Conservation (phyloP, 53 echinoderm and acorn worm genomes). For the Arbacia lixula region DNA sequence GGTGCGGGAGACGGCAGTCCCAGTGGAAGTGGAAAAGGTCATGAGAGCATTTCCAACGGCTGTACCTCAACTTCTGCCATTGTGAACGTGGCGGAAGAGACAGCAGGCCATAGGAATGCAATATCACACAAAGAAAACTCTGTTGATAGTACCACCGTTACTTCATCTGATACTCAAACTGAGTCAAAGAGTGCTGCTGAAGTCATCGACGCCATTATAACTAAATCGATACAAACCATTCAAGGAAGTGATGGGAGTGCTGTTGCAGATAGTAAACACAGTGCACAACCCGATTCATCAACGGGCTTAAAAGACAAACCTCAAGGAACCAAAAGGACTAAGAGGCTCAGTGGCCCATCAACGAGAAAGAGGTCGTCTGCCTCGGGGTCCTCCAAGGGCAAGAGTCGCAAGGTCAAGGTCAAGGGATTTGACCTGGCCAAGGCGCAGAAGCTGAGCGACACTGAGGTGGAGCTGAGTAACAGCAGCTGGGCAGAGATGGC, state of each 20-base stretch:
- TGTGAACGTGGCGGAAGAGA: not conserved
- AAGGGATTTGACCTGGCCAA: slow-evolving; percentile 13
- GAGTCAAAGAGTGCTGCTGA: too few relatives aligned
- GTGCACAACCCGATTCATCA: not conserved
- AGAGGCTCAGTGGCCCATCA: slow-evolving; percentile 15
- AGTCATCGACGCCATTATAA: too few relatives aligned
- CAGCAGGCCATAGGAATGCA: not conserved
- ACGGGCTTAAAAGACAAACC: slow-evolving; percentile 15
- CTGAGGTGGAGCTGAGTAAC: slow-evolving; percentile 84
- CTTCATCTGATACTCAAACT: not conserved
- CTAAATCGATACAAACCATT: not conserved
- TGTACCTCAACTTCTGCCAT: not conserved
- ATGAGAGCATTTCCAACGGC: not conserved
- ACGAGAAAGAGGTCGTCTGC: slow-evolving; percentile 24
- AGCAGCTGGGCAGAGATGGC: slow-evolving; percentile 96
- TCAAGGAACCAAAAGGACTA: slow-evolving; percentile 29
- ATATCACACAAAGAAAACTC: not conserved
- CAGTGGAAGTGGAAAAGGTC: not conserved
- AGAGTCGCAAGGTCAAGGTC: slow-evolving; percentile 9
- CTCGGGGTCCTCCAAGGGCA: slow-evolving; percentile 35
- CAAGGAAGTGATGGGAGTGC: not conserved
- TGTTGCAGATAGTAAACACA: not conserved
- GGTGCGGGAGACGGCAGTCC: not conserved
- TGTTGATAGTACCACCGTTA: not conserved
- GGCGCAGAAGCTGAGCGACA: not conserved